Evolutionary conservation across 2,888 invertebrate species (phyloP).

Genomic region (Acleris cristana): DNA sequence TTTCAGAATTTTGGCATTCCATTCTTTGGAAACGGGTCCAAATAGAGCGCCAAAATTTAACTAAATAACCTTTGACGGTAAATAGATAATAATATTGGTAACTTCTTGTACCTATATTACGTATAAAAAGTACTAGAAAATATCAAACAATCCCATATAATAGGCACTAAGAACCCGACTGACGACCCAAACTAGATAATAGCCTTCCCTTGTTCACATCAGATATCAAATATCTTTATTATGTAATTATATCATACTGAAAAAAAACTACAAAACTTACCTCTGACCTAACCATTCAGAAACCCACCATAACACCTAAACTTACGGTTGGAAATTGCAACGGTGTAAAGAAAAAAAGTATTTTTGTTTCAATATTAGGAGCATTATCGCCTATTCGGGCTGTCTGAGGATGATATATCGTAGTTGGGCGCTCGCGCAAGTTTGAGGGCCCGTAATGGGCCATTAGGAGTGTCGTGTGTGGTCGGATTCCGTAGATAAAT

Average conservation of each 20-base stretch:
- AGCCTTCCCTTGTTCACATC: slow-evolving; percentile 9
- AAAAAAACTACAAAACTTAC: slow-evolving; percentile 10
- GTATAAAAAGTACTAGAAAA: neutral
- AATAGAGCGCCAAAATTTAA: too few species aligned
- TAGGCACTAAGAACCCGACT: neutral
- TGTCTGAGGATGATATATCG: slow-evolving; percentile 23
- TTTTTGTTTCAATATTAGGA: slow-evolving; percentile 16
- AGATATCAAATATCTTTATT: slow-evolving; percentile 4
- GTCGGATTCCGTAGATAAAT: slow-evolving; percentile 18
- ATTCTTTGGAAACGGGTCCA: too few species aligned
- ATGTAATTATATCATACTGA: slow-evolving; percentile 11
- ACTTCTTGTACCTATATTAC: too few species aligned
- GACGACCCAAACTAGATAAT: slow-evolving; percentile 6
- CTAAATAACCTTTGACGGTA: too few species aligned
- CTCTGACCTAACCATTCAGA: neutral
- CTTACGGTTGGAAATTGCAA: neutral
- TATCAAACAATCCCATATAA: neutral
- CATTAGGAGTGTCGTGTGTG: slow-evolving; percentile 20
- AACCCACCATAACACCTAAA: too few species aligned
- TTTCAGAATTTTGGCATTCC: too few species aligned
- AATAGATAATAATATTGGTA: too few species aligned
- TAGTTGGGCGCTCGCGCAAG: slow-evolving; percentile 16
- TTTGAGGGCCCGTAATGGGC: slow-evolving; percentile 26
- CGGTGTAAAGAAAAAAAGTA: neutral
- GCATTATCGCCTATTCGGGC: slow-evolving; percentile 6